Percentiles rank a stretch among this genome's conserved stretches.
phyloP scores from a whole-genome alignment of 2,797 vertebrate species.

The Gila robusta region DNA sequence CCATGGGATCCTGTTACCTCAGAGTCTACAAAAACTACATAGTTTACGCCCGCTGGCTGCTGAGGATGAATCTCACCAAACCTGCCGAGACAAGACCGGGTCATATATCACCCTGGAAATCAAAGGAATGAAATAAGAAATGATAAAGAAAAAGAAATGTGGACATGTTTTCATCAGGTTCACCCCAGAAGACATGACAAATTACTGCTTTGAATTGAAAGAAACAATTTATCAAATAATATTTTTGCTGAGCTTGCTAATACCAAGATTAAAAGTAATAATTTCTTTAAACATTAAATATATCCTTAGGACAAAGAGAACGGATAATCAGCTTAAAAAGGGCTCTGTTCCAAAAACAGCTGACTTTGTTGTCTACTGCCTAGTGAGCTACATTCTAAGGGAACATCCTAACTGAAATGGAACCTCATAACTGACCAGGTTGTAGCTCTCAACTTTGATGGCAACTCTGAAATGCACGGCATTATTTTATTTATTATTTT shows the following conservation, averaged over 20 bases:
- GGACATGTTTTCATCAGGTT: neutral
- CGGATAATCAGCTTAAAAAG: neutral
- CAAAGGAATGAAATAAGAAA: slow-evolving; percentile 3
- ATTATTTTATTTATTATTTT: neutral
- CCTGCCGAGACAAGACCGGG: neutral
- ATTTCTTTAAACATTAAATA: neutral
- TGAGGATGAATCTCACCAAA: neutral
- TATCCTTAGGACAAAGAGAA: neutral
- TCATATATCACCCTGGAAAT: neutral
- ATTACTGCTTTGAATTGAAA: neutral
- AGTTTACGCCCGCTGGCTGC: neutral
- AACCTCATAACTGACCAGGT: neutral
- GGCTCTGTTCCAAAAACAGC: neutral
- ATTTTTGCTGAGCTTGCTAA: slow-evolving; percentile 1
- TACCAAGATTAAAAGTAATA: neutral
- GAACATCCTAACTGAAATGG: neutral
- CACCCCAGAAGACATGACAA: neutral
- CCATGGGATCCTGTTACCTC: slow-evolving; percentile 23
- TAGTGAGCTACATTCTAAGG: neutral
- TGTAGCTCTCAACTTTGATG: neutral
- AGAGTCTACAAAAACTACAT: slow-evolving; percentile 5
- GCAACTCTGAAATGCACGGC: neutral
- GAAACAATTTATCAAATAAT: neutral
- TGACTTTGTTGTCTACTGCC: neutral
- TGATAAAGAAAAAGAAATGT: neutral